A percentile compares a stretch with the other conserved stretches of the same genome.
Conservation (phyloP, 2,113 vertebrate genomes). For the Trogon surrucura region DNA sequence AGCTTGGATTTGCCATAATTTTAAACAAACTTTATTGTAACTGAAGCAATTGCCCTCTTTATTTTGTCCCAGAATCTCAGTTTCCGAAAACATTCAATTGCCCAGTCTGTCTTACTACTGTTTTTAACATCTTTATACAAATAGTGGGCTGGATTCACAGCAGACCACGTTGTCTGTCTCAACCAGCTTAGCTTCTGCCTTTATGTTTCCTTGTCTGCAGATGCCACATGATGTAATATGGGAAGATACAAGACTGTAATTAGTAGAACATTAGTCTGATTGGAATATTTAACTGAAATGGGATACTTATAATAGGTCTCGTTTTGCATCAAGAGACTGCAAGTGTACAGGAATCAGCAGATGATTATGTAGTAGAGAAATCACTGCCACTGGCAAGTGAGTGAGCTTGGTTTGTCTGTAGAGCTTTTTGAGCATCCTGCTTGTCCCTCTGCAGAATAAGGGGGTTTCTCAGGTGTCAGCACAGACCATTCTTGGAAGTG, state of each 20-base stretch:
- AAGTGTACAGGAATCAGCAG: neutral
- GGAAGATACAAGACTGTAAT: neutral
- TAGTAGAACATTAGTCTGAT: neutral
- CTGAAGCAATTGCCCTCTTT: neutral
- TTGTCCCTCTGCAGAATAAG: neutral
- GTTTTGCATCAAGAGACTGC: neutral
- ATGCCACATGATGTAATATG: neutral
- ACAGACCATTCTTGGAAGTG: neutral
- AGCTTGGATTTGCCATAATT: neutral
- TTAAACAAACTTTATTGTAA: neutral
- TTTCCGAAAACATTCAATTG: neutral
- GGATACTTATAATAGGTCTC: neutral
- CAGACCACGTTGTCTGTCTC: neutral
- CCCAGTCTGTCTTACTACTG: neutral
- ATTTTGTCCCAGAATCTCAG: neutral
- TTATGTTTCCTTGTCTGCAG: neutral
- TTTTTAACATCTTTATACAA: neutral
- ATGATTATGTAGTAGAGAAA: neutral
- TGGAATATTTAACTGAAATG: neutral
- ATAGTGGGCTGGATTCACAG: neutral
- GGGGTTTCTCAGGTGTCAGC: neutral
- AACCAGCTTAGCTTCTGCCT: neutral
- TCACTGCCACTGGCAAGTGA: neutral
- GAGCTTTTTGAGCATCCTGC: neutral
- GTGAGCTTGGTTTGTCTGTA: neutral